These are phyloP conservation scores for Phrynosoma blainvillii DNA, from an alignment of 2,113 vertebrate genomes.

Conservation along the genomic window DNA sequence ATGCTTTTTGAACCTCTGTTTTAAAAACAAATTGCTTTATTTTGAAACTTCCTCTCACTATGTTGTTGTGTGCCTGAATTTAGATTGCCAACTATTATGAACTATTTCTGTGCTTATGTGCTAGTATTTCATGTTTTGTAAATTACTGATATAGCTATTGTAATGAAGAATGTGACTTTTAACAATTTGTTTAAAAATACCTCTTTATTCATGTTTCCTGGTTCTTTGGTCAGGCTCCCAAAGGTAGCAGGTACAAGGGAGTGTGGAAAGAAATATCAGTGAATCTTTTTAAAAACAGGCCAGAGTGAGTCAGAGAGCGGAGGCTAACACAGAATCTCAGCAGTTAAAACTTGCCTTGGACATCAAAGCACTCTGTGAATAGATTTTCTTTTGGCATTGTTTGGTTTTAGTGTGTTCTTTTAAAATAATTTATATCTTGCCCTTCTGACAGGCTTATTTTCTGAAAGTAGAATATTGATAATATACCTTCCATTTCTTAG, in stretches of 20 bases:
- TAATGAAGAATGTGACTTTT: constrained; percentile 45
- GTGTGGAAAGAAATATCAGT: not conserved
- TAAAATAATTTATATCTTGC: no score
- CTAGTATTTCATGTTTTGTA: constrained; percentile 33
- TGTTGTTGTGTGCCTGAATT: not conserved
- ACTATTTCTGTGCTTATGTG: constrained; percentile 39
- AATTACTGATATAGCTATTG: constrained; percentile 43
- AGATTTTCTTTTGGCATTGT: no score
- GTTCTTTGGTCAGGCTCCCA: not conserved
- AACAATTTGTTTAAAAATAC: constrained; percentile 3
- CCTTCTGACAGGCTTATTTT: not conserved
- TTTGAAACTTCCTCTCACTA: constrained; percentile 23
- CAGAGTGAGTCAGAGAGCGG: no score
- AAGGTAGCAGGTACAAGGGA: not conserved
- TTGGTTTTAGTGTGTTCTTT: no score
- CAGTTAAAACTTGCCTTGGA: not conserved
- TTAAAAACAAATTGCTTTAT: not conserved
- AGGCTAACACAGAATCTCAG: not conserved
- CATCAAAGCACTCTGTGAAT: no score
- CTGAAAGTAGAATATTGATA: not conserved
- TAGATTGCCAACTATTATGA: constrained; percentile 18
- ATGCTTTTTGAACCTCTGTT: not conserved
- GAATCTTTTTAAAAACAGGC: not conserved
- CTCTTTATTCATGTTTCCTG: constrained; percentile 37
- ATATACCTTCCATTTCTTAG: not conserved